Conservation (phyloP, 2,797 vertebrate species). For the Balearica regulorum region DNA sequence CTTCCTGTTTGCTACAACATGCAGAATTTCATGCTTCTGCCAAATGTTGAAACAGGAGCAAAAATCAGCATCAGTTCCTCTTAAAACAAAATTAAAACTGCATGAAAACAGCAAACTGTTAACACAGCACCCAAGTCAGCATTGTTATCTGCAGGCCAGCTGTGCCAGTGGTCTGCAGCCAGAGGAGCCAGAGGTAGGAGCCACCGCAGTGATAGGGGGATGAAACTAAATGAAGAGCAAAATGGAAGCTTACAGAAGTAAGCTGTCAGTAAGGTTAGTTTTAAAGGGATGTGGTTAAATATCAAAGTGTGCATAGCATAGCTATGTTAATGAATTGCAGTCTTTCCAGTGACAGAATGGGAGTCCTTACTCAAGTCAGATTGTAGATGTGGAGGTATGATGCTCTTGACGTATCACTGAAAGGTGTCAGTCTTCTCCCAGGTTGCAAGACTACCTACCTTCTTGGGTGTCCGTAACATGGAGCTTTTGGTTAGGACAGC, state of each 20-base stretch:
- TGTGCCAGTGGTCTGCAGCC: not conserved
- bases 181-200: not conserved
- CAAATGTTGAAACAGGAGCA: constrained; percentile 16
- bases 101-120: not conserved
- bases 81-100: constrained; percentile 2
- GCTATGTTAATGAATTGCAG: not conserved
- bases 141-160: not conserved
- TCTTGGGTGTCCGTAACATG: not conserved
- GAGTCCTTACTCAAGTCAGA: not conserved
- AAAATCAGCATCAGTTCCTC: not conserved
- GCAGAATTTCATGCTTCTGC: not conserved
- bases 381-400: not conserved
- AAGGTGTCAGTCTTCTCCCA: not conserved
- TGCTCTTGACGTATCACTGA: not conserved
- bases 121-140: not conserved
- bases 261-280: not conserved
- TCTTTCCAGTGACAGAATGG: not conserved
- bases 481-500: not conserved
- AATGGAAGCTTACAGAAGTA: constrained; percentile 9
- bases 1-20: constrained; percentile 17
- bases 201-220: not conserved
- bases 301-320: not conserved
- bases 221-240: not conserved
- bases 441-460: not conserved
- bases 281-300: constrained; percentile 15